Evolutionary conservation across 92 coral and sea anemone genomes (phyloP).

Genomic region (Bergia sp.): DNA sequence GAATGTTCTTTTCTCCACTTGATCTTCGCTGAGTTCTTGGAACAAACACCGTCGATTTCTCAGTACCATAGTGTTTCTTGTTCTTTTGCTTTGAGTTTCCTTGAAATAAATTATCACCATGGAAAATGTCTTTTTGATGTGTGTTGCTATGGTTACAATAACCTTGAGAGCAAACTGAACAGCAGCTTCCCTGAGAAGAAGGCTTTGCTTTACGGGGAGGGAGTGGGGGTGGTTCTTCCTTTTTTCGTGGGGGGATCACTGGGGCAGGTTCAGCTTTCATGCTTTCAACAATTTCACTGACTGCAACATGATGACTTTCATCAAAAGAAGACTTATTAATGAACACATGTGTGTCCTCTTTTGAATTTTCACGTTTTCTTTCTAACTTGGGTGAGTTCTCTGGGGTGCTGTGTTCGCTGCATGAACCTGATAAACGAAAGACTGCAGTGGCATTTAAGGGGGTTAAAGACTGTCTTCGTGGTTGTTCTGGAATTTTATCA

Average conservation of each 20-base stretch:
- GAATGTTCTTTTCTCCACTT: neutral
- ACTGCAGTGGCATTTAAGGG: neutral
- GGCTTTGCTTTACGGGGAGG: constrained; percentile 80
- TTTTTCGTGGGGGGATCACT: constrained; percentile 84
- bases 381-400: constrained; percentile 11
- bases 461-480: neutral
- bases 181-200: constrained; percentile 33
- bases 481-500: neutral
- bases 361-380: neutral
- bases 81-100: constrained; percentile 20
- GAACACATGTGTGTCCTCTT: constrained; percentile 30
- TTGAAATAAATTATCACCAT: neutral
- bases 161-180: neutral
- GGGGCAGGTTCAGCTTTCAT: constrained; percentile 62
- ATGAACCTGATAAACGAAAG: constrained; percentile 18
- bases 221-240: constrained; percentile 83
- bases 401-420: constrained; percentile 20
- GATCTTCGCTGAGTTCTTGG: constrained; percentile 15
- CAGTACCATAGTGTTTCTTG: neutral
- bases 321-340: neutral
- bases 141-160: neutral
- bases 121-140: neutral
- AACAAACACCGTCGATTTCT: neutral
- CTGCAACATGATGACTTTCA: neutral
- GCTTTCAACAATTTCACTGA: constrained; percentile 28